Percentiles rank a stretch among this genome's conserved stretches.
Conservation (phyloP, 2,113 vertebrate species). For the Atherinomorus stipes region DNA sequence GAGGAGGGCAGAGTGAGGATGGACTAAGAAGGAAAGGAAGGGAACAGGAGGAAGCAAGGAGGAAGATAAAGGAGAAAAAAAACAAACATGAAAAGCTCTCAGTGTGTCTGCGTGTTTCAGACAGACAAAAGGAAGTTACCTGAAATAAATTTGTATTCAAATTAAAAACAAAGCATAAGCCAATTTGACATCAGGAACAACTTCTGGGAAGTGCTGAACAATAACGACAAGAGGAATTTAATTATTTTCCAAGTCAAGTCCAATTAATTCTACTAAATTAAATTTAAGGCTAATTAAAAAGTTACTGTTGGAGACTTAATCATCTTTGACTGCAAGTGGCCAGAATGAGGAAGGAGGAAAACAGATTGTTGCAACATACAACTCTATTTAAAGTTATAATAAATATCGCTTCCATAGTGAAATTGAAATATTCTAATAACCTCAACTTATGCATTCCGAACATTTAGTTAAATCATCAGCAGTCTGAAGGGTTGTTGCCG, state of each 20-base stretch:
- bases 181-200: constrained; percentile 2
- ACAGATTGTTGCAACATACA: background rate
- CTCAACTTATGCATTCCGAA: too few species aligned
- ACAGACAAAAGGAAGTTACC: constrained; percentile 32
- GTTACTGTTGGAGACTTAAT: constrained; percentile 2
- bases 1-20: constrained; percentile 23
- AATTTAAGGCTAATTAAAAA: constrained; percentile 49
- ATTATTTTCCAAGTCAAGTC: constrained; percentile 19
- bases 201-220: background rate
- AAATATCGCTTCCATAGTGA: background rate
- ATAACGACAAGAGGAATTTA: constrained; percentile 38
- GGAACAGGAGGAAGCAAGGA: constrained; percentile 3
- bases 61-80: constrained; percentile 10
- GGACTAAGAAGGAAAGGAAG: constrained; percentile 19
- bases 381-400: background rate
- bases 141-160: constrained; percentile 29
- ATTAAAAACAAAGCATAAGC: constrained; percentile 15
- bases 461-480: too few species aligned
- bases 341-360: constrained; percentile 2
- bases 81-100: background rate
- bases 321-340: constrained; percentile 11
- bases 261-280: constrained; percentile 31
- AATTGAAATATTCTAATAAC: too few species aligned
- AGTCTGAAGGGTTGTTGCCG: too few species aligned
- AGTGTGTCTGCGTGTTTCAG: background rate